phyloP scores from a whole-genome alignment of 1,140 invertebrate species.

The Acromyrmex charruanus region DNA sequence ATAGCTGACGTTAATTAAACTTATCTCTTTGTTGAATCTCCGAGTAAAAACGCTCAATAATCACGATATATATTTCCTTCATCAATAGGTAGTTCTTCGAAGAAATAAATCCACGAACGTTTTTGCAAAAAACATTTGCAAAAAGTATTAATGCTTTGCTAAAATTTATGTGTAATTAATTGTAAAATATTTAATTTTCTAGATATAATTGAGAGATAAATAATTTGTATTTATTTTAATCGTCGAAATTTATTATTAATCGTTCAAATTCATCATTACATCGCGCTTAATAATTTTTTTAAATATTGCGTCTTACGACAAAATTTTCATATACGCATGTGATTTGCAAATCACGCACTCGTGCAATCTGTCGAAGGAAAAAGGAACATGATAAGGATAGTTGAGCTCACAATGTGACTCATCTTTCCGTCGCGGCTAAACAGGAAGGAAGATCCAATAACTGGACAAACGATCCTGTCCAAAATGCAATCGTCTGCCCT shows the following conservation, averaged over 20 bases:
- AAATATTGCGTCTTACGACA: background rate
- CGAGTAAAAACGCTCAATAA: background rate
- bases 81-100: background rate
- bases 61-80: background rate
- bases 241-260: background rate
- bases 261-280: background rate
- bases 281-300: background rate
- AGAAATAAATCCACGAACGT: background rate
- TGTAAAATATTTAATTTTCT: background rate
- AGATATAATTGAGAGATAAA: background rate
- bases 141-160: background rate
- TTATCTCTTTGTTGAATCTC: slow-evolving; percentile 53
- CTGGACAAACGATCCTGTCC: slow-evolving; percentile 77
- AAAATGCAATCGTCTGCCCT: slow-evolving; percentile 77
- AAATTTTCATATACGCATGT: background rate
- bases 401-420: background rate
- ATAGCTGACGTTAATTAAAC: slow-evolving; percentile 53
- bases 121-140: background rate
- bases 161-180: background rate
- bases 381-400: background rate
- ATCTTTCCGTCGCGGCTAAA: slow-evolving; percentile 51
- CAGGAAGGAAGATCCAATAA: slow-evolving; percentile 76
- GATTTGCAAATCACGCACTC: background rate
- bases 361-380: background rate
- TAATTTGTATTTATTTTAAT: background rate